phyloP scores from a whole-genome alignment of 2,888 invertebrate species.

The Hydrotaea diabolus region DNA sequence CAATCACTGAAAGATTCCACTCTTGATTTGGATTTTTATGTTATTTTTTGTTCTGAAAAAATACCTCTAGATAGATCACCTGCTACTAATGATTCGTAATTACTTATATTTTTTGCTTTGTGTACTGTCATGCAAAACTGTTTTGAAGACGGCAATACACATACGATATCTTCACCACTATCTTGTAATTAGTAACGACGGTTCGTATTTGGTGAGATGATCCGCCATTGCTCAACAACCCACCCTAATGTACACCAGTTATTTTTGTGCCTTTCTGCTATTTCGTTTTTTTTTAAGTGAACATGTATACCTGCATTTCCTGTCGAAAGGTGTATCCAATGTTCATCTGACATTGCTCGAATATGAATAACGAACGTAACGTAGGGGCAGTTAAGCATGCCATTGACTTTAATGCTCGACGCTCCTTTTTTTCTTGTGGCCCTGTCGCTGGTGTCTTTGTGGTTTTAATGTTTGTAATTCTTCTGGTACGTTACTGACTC shows the following conservation, averaged over 20 bases:
- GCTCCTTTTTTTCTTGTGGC: neutral
- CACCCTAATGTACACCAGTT: neutral
- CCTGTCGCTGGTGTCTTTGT: neutral
- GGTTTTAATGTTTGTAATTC: neutral
- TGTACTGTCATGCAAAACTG: too few relatives aligned
- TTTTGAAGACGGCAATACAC: too few relatives aligned
- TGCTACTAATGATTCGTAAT: too few relatives aligned
- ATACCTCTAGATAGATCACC: too few relatives aligned
- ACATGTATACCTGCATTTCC: too few relatives aligned
- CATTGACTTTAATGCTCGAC: constrained; percentile 17
- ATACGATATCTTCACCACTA: too few relatives aligned
- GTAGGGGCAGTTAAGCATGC: constrained; percentile 18
- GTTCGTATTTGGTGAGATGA: too few relatives aligned
- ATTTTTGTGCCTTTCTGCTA: neutral
- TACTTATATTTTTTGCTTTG: too few relatives aligned
- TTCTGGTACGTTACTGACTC: neutral
- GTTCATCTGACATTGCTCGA: constrained; percentile 1
- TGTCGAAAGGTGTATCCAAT: neutral
- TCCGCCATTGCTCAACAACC: neutral
- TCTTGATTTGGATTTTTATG: too few relatives aligned
- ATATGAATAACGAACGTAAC: constrained; percentile 28
- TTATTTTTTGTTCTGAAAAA: too few relatives aligned
- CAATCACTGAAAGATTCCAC: too few relatives aligned
- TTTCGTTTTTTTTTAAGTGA: too few relatives aligned
- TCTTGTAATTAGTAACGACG: neutral